phyloP scores from a whole-genome alignment of 2,888 invertebrate species.

The Allygus modestus region DNA sequence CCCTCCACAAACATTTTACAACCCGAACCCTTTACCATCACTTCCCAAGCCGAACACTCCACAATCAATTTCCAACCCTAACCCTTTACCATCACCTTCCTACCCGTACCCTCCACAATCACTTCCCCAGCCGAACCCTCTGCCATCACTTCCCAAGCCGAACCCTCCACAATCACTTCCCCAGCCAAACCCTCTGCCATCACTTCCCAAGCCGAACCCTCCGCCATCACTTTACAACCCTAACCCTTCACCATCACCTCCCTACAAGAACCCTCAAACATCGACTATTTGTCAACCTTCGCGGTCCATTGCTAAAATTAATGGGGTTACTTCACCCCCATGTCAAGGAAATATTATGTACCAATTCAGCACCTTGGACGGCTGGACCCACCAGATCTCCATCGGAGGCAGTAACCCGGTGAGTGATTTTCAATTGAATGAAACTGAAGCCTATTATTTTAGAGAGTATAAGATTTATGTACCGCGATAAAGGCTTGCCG shows the following conservation, averaged over 20 bases:
- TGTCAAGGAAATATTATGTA: neutral
- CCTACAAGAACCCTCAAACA: neutral
- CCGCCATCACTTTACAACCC: neutral
- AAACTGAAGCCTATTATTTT: neutral
- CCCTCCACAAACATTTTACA: neutral
- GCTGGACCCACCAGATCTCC: constrained; percentile 4
- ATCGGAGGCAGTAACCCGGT: constrained; percentile 1
- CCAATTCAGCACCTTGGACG: neutral
- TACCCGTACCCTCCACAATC: neutral
- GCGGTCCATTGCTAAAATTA: neutral
- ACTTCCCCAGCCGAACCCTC: neutral
- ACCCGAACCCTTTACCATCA: neutral
- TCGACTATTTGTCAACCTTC: neutral
- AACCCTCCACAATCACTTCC: neutral
- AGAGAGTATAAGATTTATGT: too few relatives aligned
- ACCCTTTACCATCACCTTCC: neutral
- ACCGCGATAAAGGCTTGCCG: too few relatives aligned
- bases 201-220: neutral
- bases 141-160: neutral
- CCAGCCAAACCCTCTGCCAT: neutral
- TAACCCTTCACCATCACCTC: neutral
- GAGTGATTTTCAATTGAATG: neutral
- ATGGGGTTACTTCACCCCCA: neutral
- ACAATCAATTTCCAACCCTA: neutral
- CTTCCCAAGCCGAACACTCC: neutral